Base-by-base conservation (phyloP, 2,113 vertebrate genomes). In the Psammodynastes pulverulentus region DNA sequence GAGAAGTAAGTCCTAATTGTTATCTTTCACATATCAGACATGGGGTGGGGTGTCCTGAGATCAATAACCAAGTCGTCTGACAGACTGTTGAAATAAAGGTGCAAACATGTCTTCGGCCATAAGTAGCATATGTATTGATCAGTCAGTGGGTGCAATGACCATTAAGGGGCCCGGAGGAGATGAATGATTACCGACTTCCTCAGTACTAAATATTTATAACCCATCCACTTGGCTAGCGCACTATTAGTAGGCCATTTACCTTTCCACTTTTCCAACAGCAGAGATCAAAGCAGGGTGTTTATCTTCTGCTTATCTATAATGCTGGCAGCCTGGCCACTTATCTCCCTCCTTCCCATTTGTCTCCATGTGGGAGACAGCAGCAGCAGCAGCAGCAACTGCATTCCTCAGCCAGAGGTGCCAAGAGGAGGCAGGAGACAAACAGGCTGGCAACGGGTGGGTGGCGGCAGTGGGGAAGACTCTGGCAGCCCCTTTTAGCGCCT, bases 231-330 rank as follows among this genome's bases (percentile, higher is more conserved):
- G 95, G 95, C 91, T 91, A 95, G 90, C n/a, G 39, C 7, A 93
- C 94, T 95, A 26, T 94, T 94, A 56, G 91, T 9, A 90, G 95
- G 96, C 95, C 96, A 95, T 96, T 95, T 96, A 94, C 96, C 94
- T 95, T 94, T 93, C 90, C 95, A 92, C 95, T 95, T 90, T 93
- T 93, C 95, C 93, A 93, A 95, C 93, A 96, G 95, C 96, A 91
- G 95, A 93, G 95, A 96, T 96, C 96, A 97, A 95, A 93, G 95
- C 95, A 96, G 95, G 96, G 95, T 94, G 94, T 95, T 97, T 93
- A 95, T 89, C 19, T 94, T 96, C 95, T 94, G 95, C 96, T 97
- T 96, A 96, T 94, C 96, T 95, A 87, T 95, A 95, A 95, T 94
- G 95, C 95, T 94, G 96, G 95, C 96, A 96, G 96, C 94, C 94